These are phyloP conservation scores for Scelioninae gen. 1 DNA, from an alignment of 2,888 invertebrate genomes.

Conservation along the genomic window DNA sequence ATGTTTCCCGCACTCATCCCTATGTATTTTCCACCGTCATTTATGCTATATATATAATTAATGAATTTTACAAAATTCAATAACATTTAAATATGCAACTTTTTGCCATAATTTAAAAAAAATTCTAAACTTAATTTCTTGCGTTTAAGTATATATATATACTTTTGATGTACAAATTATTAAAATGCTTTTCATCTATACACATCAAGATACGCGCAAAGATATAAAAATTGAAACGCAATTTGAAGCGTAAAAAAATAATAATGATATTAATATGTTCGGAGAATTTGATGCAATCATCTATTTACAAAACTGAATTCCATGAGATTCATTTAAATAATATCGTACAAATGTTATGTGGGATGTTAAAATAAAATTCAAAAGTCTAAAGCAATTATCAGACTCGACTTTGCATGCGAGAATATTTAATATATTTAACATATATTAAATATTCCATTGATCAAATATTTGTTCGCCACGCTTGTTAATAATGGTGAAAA, in stretches of 20 bases:
- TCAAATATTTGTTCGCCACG: conserved; percentile 57
- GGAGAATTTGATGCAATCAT: conserved; percentile 15
- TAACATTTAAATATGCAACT: too few species aligned
- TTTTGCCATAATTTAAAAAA: too few species aligned
- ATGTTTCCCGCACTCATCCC: too few species aligned
- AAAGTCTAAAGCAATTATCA: conserved; percentile 39
- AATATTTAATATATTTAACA: conserved; percentile 63
- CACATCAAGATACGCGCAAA: neutral
- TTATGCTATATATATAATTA: too few species aligned
- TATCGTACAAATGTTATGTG: conserved; percentile 29
- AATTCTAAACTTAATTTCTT: too few species aligned
- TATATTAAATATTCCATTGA: conserved; percentile 64
- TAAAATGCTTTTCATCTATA: neutral
- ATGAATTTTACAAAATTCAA: too few species aligned
- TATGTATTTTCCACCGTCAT: too few species aligned
- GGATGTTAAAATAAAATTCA: conserved; percentile 26
- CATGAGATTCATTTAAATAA: conserved; percentile 47
- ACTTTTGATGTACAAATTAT: too few species aligned
- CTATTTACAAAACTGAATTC: conserved; percentile 31
- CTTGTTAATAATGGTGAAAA: conserved; percentile 54
- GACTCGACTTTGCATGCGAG: conserved; percentile 25
- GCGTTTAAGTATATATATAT: too few species aligned
- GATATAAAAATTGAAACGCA: conserved; percentile 13
- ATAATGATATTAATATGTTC: conserved; percentile 7
- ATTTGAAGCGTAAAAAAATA: conserved; percentile 8